Evolutionary conservation across 1,140 invertebrate species (phyloP).

Genomic region (Drosophila leontia): DNA sequence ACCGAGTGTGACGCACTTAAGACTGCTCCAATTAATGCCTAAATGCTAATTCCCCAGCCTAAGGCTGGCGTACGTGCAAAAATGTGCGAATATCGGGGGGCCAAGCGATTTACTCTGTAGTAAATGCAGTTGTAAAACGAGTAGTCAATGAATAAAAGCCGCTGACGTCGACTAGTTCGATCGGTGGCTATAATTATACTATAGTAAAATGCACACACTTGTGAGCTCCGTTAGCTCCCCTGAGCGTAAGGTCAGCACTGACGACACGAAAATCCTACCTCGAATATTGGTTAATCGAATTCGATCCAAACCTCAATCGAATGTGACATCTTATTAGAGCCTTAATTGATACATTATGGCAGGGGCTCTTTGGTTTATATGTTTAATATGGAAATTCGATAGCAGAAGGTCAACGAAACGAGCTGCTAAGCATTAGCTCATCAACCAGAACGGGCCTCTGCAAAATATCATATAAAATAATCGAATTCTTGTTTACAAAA

Average conservation of each 20-base stretch:
- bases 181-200: slow-evolving; percentile 47
- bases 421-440: neutral
- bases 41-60: slow-evolving; percentile 51
- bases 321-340: slow-evolving; percentile 64
- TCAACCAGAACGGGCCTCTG: neutral
- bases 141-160: slow-evolving; percentile 57
- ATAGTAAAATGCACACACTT: slow-evolving; percentile 4
- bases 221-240: slow-evolving; percentile 27
- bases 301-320: slow-evolving; percentile 26
- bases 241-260: slow-evolving; percentile 58
- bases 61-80: slow-evolving; percentile 63
- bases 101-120: slow-evolving; percentile 35
- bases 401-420: slow-evolving; percentile 14
- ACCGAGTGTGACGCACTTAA: slow-evolving; percentile 17
- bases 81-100: slow-evolving; percentile 45
- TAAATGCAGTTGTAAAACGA: slow-evolving; percentile 52
- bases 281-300: slow-evolving; percentile 46
- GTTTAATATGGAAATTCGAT: slow-evolving; percentile 32
- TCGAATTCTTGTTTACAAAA: slow-evolving; percentile 5
- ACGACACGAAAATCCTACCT: slow-evolving; percentile 44
- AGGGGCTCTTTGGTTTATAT: slow-evolving; percentile 9
- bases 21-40: slow-evolving; percentile 35
- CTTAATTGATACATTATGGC: slow-evolving; percentile 46
- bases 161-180: slow-evolving; percentile 49
- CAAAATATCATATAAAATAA: slow-evolving; percentile 16